Conservation (phyloP, 2,113 vertebrate genomes). For the Gymnarchus niloticus region DNA sequence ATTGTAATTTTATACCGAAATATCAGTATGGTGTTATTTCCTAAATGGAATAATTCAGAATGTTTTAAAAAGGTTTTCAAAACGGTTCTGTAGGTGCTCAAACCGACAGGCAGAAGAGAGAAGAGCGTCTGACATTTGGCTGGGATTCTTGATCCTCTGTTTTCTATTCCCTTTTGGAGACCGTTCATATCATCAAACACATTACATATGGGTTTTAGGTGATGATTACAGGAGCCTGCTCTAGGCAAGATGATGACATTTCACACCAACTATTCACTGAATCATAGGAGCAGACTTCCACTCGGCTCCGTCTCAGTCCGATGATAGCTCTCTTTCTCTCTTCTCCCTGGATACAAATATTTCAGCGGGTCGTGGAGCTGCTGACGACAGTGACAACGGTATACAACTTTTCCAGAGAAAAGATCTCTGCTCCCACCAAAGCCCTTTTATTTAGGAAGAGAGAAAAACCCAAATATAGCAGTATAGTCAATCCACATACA, state of each 20-base stretch:
- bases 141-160: neutral
- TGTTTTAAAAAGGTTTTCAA: neutral
- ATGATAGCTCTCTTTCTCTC: neutral
- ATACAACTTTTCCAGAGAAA: neutral
- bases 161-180: neutral
- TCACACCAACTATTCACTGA: neutral
- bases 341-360: neutral
- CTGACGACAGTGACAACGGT: neutral
- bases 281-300: neutral
- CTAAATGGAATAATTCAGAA: neutral
- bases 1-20: neutral
- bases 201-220: constrained; percentile 6
- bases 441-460: neutral
- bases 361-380: neutral
- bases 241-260: neutral
- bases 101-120: neutral
- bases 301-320: neutral
- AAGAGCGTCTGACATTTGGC: neutral
- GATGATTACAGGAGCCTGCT: neutral
- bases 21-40: neutral
- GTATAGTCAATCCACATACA: neutral
- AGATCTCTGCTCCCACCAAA: neutral
- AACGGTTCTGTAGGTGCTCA: neutral
- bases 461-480: neutral
- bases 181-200: neutral